Conservation (phyloP, 2,888 invertebrate species). For the Drosophila prolongata region DNA sequence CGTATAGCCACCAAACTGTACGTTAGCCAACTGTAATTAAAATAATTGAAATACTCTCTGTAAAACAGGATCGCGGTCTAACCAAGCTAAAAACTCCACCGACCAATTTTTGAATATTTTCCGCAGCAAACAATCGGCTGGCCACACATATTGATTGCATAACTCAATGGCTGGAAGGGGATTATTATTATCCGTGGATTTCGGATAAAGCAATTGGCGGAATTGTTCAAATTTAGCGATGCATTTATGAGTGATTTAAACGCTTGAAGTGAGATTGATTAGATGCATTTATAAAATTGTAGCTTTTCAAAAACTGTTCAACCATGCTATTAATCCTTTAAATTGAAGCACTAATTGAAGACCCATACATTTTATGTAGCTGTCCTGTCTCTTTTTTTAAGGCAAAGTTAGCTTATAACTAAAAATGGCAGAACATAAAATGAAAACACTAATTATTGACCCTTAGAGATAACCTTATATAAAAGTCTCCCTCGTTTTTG, state of each 20-base stretch:
- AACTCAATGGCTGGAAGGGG: conserved; percentile 8
- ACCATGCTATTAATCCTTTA: background rate
- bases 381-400: too few species aligned
- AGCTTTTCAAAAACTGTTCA: background rate
- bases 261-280: conserved; percentile 16
- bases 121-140: conserved; percentile 28
- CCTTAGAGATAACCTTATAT: too few species aligned
- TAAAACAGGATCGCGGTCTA: conserved; percentile 57
- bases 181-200: conserved; percentile 15
- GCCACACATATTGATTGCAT: conserved; percentile 35
- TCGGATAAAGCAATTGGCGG: conserved; percentile 19
- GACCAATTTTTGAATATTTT: conserved; percentile 34
- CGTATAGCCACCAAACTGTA: conserved; percentile 30
- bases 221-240: conserved; percentile 19
- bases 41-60: conserved; percentile 67
- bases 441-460: too few species aligned
- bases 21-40: conserved; percentile 69
- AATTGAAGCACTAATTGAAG: background rate
- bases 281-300: conserved; percentile 12
- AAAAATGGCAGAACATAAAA: too few species aligned
- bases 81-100: conserved; percentile 54
- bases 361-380: too few species aligned
- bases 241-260: conserved; percentile 19
- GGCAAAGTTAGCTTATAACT: too few species aligned
- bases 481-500: too few species aligned